Base-by-base conservation (phyloP, 2,113 vertebrate species). In the Sander vitreus region DNA sequence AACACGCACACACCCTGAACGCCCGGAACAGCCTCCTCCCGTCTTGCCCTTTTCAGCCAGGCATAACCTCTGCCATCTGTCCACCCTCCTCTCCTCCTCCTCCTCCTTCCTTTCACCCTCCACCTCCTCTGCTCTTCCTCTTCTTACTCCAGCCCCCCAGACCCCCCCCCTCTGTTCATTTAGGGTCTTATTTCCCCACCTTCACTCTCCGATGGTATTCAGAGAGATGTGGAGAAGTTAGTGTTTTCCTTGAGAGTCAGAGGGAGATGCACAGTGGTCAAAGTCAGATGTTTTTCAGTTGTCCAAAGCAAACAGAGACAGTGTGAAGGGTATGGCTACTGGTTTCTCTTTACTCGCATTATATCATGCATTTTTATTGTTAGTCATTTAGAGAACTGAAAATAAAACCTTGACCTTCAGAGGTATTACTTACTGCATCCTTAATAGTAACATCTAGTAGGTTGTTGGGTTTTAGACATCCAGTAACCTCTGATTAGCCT, bases 1-100 rank as follows among this genome's bases (percentile, higher is more conserved):
- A 78, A 67, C 78, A 50, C 47, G 23, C 78, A 51, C 84, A 66
- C 72, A 70, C 71, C 23, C 78, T 21, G 54, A 50, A 65, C 67
- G 82, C 58, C 23, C 80, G 60, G 48, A 77, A 68, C 72, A 80
- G 72, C 77, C 79, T 85, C 85, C 71, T 85, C 75, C 83, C 15
- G 11, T 81, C 84, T 79, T 85, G 83, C 86, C 85, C 85, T 83
- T 85, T 90, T 91, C 92, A 93, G 85, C 90, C 90, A 94, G 93
- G 89, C 92, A 92, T 90, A 93, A 94, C 92, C 86, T 89, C 85
- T 92, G 81, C 93, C 93, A 94, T 94, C 93, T 95, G 93, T 92
- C 90, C 76, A 70, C 51, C 87, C 75, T 69, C 69, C 83, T 47
- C 30, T 23, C 60, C 33, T 71, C 64, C 62, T 76, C 65, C 76